These are phyloP conservation scores for Gyps fulvus DNA, from an alignment of 2,113 vertebrate genomes.

Conservation along the genomic window DNA sequence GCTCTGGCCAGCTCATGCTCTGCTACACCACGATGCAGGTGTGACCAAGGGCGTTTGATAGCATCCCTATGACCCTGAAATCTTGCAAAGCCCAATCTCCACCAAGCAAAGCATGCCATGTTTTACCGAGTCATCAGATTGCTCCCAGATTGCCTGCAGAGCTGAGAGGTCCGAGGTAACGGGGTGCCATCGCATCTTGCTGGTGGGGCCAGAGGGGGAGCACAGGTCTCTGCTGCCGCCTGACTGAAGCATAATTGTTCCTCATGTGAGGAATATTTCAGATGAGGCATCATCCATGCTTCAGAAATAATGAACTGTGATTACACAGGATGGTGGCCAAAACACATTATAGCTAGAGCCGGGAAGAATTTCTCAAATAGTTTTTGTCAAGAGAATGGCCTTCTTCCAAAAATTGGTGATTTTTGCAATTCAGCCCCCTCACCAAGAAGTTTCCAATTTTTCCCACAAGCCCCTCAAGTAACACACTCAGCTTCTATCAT, in stretches of 20 bases:
- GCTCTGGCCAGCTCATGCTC: not conserved
- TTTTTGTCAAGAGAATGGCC: conserved; percentile 40
- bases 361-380: conserved; percentile 27
- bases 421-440: conserved; percentile 42
- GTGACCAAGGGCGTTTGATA: rapidly evolving
- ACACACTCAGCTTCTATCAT: not conserved
- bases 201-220: not conserved
- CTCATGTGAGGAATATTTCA: not conserved
- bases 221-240: not conserved
- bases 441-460: conserved; percentile 29
- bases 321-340: conserved; percentile 41
- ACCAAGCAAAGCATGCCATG: not conserved
- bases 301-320: conserved; percentile 40
- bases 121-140: not conserved
- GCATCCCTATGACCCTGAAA: not conserved
- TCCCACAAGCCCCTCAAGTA: not conserved
- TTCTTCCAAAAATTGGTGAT: conserved; percentile 21
- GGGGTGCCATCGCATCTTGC: not conserved
- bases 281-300: conserved; percentile 1
- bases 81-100: not conserved
- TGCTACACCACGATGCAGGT: rapidly evolving
- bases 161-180: rapidly evolving
- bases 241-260: not conserved
- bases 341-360: not conserved
- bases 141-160: not conserved